Conservation (phyloP, 1,140 invertebrate genomes). For the Rhopalosiphum maidis region DNA sequence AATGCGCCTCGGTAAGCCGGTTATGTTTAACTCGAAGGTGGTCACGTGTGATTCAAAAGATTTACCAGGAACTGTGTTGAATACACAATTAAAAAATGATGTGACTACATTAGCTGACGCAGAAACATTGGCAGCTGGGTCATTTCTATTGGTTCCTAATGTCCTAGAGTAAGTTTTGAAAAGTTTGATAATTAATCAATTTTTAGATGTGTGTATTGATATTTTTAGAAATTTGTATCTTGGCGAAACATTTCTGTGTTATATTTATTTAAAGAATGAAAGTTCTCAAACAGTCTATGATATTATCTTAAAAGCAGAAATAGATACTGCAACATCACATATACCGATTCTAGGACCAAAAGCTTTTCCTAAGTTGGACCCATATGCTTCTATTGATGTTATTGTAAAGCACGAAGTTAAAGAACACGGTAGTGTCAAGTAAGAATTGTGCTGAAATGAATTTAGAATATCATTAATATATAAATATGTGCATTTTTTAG, state of each 20-base stretch:
- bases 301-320: slow-evolving; percentile 78
- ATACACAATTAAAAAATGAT: slow-evolving; percentile 78
- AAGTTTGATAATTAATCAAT: neutral
- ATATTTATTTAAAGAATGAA: slow-evolving; percentile 96
- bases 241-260: slow-evolving; percentile 97
- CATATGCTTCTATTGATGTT: slow-evolving; percentile 52
- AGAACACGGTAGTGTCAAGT: slow-evolving; percentile 56
- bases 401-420: slow-evolving; percentile 54
- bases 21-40: slow-evolving; percentile 78
- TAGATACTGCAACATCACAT: slow-evolving; percentile 48
- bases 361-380: slow-evolving; percentile 40
- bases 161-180: slow-evolving; percentile 81
- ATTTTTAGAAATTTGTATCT: slow-evolving; percentile 78
- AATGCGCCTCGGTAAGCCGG: slow-evolving; percentile 91
- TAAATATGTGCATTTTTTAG: neutral
- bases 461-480: neutral
- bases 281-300: slow-evolving; percentile 81
- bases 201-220: neutral
- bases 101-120: slow-evolving; percentile 77
- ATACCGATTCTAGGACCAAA: slow-evolving; percentile 51
- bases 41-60: slow-evolving; percentile 85
- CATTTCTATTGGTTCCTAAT: slow-evolving; percentile 91
- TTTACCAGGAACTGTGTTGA: slow-evolving; percentile 79
- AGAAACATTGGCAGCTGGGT: slow-evolving; percentile 82
- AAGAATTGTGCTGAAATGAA: neutral